Conservation (phyloP, 2,797 vertebrate species). For the Lithobates sylvaticus region DNA sequence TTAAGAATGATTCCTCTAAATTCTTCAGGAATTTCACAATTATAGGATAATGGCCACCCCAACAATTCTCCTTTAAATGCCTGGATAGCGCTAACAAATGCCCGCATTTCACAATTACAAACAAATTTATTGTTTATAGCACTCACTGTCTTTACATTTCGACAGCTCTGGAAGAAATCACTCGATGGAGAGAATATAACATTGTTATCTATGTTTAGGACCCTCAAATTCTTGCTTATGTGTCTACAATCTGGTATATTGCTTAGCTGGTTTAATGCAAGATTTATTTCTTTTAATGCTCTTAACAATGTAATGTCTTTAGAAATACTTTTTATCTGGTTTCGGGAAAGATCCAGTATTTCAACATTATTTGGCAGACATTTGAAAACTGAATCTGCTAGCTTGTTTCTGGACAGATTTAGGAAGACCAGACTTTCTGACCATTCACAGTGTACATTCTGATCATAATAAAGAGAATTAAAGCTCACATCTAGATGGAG, state of each 20-base stretch:
- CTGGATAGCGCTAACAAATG: conserved; percentile 66
- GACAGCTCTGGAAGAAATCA: conserved; percentile 77
- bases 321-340: conserved; percentile 79
- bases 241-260: conserved; percentile 79
- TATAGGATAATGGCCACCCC: conserved; percentile 83
- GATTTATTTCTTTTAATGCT: conserved; percentile 78
- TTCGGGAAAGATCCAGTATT: conserved; percentile 80
- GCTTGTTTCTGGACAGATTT: conserved; percentile 81
- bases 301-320: conserved; percentile 66
- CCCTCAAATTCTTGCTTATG: conserved; percentile 72
- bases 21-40: conserved; percentile 81
- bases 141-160: conserved; percentile 73
- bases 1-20: conserved; percentile 71
- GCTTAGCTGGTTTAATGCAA: conserved; percentile 81
- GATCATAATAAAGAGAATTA: conserved; percentile 78
- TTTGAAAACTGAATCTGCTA: conserved; percentile 79
- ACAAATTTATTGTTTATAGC: conserved; percentile 77
- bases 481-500: conserved; percentile 80
- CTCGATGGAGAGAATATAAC: conserved; percentile 77
- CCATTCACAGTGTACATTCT: conserved; percentile 76
- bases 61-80: conserved; percentile 65
- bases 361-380: conserved; percentile 79
- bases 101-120: conserved; percentile 77
- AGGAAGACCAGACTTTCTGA: conserved; percentile 75
- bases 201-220: conserved; percentile 80